Evolutionary conservation across 2,797 vertebrate species (phyloP).

Genomic region (Silurus lanzhouensis): DNA sequence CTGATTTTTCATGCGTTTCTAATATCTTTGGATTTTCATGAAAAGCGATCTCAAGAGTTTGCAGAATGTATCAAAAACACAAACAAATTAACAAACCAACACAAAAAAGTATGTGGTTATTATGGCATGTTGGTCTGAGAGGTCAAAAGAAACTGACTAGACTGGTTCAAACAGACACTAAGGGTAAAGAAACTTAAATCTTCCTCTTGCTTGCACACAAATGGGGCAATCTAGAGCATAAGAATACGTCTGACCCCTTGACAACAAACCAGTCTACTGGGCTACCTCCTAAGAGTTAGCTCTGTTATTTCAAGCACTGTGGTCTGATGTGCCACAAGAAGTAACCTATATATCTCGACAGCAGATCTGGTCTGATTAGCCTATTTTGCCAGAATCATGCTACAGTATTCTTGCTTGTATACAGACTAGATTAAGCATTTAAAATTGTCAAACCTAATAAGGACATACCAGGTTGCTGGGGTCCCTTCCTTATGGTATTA

Average conservation of each 20-base stretch:
- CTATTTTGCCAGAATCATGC: background rate
- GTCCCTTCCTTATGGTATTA: too few species aligned
- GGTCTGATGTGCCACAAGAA: background rate
- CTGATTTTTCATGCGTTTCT: background rate
- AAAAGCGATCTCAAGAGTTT: too few species aligned
- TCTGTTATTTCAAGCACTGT: background rate
- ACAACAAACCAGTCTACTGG: background rate
- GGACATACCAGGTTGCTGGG: too few species aligned
- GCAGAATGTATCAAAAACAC: background rate
- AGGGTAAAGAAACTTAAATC: background rate
- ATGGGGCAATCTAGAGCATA: background rate
- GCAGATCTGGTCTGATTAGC: background rate
- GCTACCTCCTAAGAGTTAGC: too few species aligned
- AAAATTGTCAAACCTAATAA: too few species aligned
- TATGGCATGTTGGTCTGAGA: too few species aligned
- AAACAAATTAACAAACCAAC: background rate
- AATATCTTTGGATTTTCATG: background rate
- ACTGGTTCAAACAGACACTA: background rate
- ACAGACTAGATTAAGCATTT: too few species aligned
- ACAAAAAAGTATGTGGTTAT: background rate
- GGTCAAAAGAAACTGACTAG: background rate
- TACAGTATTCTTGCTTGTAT: background rate
- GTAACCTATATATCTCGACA: background rate
- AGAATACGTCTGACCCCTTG: background rate
- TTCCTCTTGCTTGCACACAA: background rate